Conservation (phyloP, 2,113 vertebrate genomes). For the Ancistrus triradiatus region DNA sequence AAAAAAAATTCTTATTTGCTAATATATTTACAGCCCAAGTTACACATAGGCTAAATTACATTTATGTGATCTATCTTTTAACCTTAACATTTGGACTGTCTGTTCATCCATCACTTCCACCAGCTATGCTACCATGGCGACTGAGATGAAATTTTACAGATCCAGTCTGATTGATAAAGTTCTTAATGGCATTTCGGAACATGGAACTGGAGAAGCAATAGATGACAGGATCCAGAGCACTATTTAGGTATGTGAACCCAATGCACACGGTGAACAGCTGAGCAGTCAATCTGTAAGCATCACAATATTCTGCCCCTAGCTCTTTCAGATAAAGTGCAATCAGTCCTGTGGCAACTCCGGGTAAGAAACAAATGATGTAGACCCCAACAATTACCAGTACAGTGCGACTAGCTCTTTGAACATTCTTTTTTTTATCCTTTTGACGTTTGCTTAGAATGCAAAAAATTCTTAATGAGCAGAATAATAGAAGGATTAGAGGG, state of each 20-base stretch:
- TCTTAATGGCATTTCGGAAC: conserved; percentile 60
- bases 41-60: too few species aligned
- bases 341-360: conserved; percentile 58
- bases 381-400: conserved; percentile 55
- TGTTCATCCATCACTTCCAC: not conserved
- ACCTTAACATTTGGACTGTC: too few species aligned
- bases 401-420: conserved; percentile 57
- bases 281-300: conserved; percentile 49
- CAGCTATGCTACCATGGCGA: conserved; percentile 11
- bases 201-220: conserved; percentile 71
- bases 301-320: not conserved
- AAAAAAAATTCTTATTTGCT: too few species aligned
- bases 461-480: conserved; percentile 33
- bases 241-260: conserved; percentile 71
- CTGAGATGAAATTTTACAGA: conserved; percentile 11
- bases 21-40: too few species aligned
- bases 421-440: conserved; percentile 30
- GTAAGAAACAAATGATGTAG: conserved; percentile 62
- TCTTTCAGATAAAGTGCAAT: conserved; percentile 32
- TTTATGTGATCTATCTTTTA: too few species aligned
- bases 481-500: conserved; percentile 28
- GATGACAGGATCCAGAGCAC: conserved; percentile 66
- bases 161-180: conserved; percentile 28
- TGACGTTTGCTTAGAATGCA: conserved; percentile 16
- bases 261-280: conserved; percentile 64